Base-by-base conservation (phyloP, 1,140 invertebrate genomes). In the Contarinia nasturtii region DNA sequence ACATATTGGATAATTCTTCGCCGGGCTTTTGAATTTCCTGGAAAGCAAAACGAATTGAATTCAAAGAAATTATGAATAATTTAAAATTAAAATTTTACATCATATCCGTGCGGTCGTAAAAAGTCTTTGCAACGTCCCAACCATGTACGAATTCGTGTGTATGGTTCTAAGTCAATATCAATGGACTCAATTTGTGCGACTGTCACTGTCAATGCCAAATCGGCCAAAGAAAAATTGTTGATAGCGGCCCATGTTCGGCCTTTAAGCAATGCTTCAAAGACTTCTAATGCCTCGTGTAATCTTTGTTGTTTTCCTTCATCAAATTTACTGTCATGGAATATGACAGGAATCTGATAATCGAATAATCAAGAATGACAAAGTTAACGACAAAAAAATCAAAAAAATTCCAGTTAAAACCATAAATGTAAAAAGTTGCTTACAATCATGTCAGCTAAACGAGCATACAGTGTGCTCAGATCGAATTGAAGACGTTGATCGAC, bases 401-500 rank as follows among this genome's bases (percentile, higher is more conserved):
- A 27, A 27, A 27, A 27, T 27, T 27, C 27, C 10, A 5, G 10
- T 27, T 3, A 10, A 27, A 27, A 27, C 3, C 3, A 27, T 3
- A 27, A 10, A 10, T 10, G 27, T 38, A 3, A 38, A 38, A n/a
- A 38, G 3, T 12, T 38, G 18, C 69, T 64, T 59, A 72, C 71
- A 53, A 69, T 73, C 44, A 70, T 63, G 33, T 63, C 64, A 2
- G 52, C 52, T 44, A 76, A 69, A 44, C 69, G 61, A 43, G 64
- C 57, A 53, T 72, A 82, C 0, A 86, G 62, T 1, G 71, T 77
- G 12, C 77, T 76, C 14, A 77, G 63, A 56, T 86, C 82, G 52
- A 86, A 87, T 48, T 80, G 71, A 0, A 87, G 59, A 8, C 77
- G 66, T 49, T 77, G 72, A 57, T 86, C 77, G 1, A 88, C 76